Evolutionary conservation across 2,888 invertebrate species (phyloP).

Genomic region (Eupsilia transversa): DNA sequence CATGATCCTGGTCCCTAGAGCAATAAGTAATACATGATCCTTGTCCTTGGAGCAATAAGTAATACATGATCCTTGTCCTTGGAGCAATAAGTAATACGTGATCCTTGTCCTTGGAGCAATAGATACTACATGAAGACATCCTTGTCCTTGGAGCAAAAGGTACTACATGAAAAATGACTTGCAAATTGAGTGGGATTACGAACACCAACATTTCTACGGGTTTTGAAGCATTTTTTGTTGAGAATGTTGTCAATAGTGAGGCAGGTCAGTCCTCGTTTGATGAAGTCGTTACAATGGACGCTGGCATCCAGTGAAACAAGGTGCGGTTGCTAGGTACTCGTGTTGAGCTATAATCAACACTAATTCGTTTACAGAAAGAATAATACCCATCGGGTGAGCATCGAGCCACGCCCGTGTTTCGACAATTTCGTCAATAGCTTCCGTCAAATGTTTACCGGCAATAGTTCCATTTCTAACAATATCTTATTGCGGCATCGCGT

Average conservation of each 20-base stretch:
- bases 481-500: conserved; percentile 12
- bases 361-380: conserved; percentile 79
- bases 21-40: not conserved
- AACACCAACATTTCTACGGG: not conserved
- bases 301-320: conserved; percentile 58
- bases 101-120: not conserved
- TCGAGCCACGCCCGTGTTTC: conserved; percentile 82
- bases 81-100: not conserved
- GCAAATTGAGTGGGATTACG: not conserved
- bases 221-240: conserved; percentile 27
- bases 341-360: conserved; percentile 75
- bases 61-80: not conserved
- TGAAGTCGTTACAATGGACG: conserved; percentile 54
- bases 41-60: not conserved
- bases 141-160: not conserved
- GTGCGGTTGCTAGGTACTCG: conserved; percentile 70
- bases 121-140: not conserved
- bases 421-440: conserved; percentile 68
- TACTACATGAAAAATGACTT: not conserved
- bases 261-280: conserved; percentile 68
- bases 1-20: not conserved
- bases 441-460: conserved; percentile 42
- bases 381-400: conserved; percentile 73
- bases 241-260: conserved; percentile 58
- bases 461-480: conserved; percentile 37